Base-by-base conservation (phyloP, 2,113 vertebrate species). In the Corynorhinus townsendii region DNA sequence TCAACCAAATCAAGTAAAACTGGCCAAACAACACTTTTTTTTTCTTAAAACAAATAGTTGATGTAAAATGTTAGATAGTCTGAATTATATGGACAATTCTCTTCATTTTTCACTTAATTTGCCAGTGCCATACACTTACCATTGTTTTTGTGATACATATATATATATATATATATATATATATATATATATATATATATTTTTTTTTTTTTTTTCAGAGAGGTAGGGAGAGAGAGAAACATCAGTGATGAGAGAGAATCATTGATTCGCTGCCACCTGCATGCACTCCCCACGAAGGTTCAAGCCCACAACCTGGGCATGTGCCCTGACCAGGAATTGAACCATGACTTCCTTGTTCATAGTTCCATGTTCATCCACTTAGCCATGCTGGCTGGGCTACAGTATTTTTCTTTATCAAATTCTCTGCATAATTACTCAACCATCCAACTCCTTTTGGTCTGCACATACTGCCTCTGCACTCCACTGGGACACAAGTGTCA, bases 31-130 rank as follows among this genome's bases (percentile, higher is more conserved):
- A 56, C 30, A 84, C 30, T 73, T 95, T 54, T 33, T 8, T 62
- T 66, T 62, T 30, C 24, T 66, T 40, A 54, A 54, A 69, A 90
- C 49, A 75, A 86, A 52, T 75, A 86, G 12, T 49, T 68, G 11
- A 68, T 49, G 35, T 96, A 84, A 96, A 96, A 83, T 96, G 92
- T 94, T 92, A 71, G 33, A 73, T 76, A 81, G 26, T 24, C 54
- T 66, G 79, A 95, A 86, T 84, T 89, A 95, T 81, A 64, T 76
- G 30, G 17, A 76, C 68, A 86, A 96, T 89, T 96, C 30, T 77
- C 20, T 90, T 19, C 75, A 24, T 86, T 96, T 96, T 91, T 69
- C 59, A 83, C 56, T 89, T 96, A 88, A 92, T 95, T 96, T 95
- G 43, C 79, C 43, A 94, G 12, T 82, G 47, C 45, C 49, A 62